These are phyloP conservation scores for Alloplasta piceator DNA, from an alignment of 2,888 invertebrate genomes.

Conservation along the genomic window DNA sequence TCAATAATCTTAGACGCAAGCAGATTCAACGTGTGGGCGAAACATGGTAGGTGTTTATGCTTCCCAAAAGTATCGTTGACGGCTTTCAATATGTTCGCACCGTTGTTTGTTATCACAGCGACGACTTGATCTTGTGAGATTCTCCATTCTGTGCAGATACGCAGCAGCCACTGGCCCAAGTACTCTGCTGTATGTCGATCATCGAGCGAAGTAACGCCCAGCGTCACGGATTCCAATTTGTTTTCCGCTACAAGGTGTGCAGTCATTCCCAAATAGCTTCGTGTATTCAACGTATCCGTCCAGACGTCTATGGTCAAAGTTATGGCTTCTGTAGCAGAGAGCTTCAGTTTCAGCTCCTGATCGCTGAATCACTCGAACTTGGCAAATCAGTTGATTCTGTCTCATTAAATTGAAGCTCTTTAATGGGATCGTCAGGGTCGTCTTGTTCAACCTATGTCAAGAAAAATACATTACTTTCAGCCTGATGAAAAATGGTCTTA, in stretches of 20 bases:
- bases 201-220: constrained; percentile 50
- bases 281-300: constrained; percentile 64
- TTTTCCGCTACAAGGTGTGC: constrained; percentile 52
- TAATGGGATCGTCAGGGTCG: no score
- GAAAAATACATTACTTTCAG: no score
- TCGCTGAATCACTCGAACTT: no score
- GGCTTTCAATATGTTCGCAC: constrained; percentile 65
- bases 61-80: constrained; percentile 60
- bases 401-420: no score
- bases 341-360: constrained; percentile 59
- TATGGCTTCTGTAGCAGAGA: constrained; percentile 26
- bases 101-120: constrained; percentile 65
- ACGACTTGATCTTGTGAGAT: constrained; percentile 54
- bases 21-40: constrained; percentile 66
- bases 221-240: constrained; percentile 37
- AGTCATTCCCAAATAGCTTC: constrained; percentile 62
- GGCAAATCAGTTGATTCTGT: no score
- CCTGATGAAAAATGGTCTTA: no score
- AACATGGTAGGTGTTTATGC: constrained; percentile 65
- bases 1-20: constrained; percentile 45
- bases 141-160: constrained; percentile 52
- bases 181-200: constrained; percentile 62
- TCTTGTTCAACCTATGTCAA: no score
- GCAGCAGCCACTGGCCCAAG: constrained; percentile 36
- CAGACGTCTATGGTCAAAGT: constrained; percentile 63